phyloP scores from a whole-genome alignment of 2,888 invertebrate species.

The Synanthedon myopaeformis region DNA sequence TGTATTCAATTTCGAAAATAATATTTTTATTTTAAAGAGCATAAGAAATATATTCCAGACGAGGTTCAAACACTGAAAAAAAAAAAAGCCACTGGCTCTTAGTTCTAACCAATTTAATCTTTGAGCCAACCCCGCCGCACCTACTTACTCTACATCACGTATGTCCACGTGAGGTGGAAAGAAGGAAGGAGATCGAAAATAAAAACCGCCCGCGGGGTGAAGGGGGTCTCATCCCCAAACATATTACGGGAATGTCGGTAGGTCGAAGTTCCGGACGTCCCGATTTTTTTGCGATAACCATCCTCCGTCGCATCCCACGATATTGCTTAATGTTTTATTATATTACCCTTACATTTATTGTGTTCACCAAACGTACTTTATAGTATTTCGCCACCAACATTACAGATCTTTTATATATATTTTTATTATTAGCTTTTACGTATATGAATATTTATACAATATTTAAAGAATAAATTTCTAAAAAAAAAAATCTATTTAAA shows the following conservation, averaged over 20 bases:
- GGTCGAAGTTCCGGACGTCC: constrained; percentile 36
- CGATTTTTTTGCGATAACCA: constrained; percentile 50
- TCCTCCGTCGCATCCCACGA: constrained; percentile 17
- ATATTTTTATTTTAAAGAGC: no score
- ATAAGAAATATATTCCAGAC: no score
- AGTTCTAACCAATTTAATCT: constrained; percentile 11
- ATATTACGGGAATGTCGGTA: constrained; percentile 54
- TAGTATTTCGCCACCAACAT: constrained; percentile 6
- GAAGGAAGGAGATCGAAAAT: constrained; percentile 57
- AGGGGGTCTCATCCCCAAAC: constrained; percentile 50
- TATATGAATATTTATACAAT: no score
- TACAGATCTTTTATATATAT: neutral
- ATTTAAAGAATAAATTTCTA: no score
- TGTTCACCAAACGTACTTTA: constrained; percentile 6
- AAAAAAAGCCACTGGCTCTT: no score
- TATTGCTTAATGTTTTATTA: constrained; percentile 10
- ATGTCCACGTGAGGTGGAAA: constrained; percentile 44
- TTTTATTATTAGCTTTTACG: no score
- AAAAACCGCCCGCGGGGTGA: constrained; percentile 49
- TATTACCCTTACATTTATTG: constrained; percentile 2
- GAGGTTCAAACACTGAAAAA: no score
- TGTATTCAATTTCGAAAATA: no score
- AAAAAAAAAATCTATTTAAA: no score
- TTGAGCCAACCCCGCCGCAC: constrained; percentile 28
- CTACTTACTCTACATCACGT: constrained; percentile 49